phyloP scores from a whole-genome alignment of 2,888 invertebrate species.

The Acleris laterana region DNA sequence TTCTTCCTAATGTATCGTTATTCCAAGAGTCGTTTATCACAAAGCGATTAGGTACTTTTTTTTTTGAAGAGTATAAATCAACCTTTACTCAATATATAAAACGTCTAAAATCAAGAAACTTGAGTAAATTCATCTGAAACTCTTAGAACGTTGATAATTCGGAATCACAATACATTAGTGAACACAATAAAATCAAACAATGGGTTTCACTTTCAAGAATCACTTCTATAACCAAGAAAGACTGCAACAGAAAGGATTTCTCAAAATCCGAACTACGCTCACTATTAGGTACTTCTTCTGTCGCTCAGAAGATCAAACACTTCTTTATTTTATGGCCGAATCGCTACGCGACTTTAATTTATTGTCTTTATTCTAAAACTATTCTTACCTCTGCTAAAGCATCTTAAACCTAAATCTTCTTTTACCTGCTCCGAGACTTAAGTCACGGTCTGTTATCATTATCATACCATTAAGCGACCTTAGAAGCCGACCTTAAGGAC shows the following conservation, averaged over 20 bases:
- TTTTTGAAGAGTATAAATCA: no score
- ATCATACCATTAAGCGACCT: constrained; percentile 5
- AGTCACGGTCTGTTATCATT: neutral
- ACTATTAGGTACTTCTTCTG: constrained; percentile 18
- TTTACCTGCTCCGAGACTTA: neutral
- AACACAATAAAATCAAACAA: no score
- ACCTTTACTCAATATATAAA: no score
- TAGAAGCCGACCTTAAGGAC: constrained; percentile 15
- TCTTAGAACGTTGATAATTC: no score
- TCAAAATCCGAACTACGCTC: constrained; percentile 13
- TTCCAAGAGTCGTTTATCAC: no score
- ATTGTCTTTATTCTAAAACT: constrained; percentile 20
- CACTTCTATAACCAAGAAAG: no score
- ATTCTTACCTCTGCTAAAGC: neutral
- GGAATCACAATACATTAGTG: no score
- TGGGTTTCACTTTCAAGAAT: no score
- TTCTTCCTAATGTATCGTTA: no score
- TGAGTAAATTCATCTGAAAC: no score
- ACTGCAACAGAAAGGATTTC: neutral
- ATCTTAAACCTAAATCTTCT: neutral
- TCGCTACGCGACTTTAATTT: constrained; percentile 22
- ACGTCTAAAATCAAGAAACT: no score
- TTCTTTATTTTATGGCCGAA: constrained; percentile 22
- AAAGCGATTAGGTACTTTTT: no score
- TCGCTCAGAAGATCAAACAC: constrained; percentile 29